These are phyloP conservation scores for Myiothlypis coronata DNA, from an alignment of 2,797 vertebrate species.

Conservation along the genomic window DNA sequence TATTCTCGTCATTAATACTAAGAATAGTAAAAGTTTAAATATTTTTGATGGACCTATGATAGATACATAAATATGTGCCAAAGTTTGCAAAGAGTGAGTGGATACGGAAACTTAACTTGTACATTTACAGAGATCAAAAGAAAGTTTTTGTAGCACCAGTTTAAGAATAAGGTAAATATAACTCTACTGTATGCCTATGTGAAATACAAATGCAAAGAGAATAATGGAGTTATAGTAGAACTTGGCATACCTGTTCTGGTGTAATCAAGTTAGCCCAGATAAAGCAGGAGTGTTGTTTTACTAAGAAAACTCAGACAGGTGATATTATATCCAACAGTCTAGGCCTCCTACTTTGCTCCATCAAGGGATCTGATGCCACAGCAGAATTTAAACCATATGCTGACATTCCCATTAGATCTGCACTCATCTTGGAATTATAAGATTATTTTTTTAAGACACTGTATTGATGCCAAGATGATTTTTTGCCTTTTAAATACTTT, in stretches of 20 bases:
- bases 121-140: neutral
- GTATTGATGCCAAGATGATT: neutral
- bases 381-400: neutral
- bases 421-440: neutral
- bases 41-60: neutral
- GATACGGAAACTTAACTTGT: neutral
- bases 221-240: neutral
- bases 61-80: neutral
- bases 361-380: neutral
- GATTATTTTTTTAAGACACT: neutral
- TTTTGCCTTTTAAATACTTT: neutral
- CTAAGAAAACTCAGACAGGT: neutral
- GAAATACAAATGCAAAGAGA: neutral
- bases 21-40: neutral
- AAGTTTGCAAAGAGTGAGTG: neutral
- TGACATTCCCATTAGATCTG: neutral
- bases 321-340: neutral
- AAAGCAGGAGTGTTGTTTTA: neutral
- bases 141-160: neutral
- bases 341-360: neutral
- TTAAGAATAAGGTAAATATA: neutral
- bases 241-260: neutral
- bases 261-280: neutral
- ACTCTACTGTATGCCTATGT: rapidly evolving
- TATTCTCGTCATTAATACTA: neutral